Evolutionary conservation across 53 echinoderm and acorn worm species (phyloP).

Genomic region (Arbacia lixula): DNA sequence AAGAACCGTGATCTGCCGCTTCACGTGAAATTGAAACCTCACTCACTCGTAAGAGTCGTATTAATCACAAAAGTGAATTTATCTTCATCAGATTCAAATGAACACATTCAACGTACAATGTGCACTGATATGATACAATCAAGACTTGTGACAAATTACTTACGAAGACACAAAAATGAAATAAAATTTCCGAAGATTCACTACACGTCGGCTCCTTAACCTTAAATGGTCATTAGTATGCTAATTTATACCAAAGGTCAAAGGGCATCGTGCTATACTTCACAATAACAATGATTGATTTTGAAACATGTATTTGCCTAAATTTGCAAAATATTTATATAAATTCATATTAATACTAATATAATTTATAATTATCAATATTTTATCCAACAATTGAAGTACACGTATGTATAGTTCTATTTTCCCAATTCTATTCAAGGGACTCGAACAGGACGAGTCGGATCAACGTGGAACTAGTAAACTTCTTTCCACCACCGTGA

Average conservation of each 20-base stretch:
- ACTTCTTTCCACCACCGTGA: too few relatives aligned
- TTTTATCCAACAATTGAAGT: background rate
- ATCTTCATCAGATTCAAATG: too few relatives aligned
- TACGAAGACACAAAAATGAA: too few relatives aligned
- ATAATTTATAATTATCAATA: background rate
- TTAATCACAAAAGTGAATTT: too few relatives aligned
- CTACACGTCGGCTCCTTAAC: background rate
- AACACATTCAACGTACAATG: too few relatives aligned
- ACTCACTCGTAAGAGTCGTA: too few relatives aligned
- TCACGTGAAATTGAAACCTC: too few relatives aligned
- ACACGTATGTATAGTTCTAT: background rate
- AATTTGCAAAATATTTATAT: background rate
- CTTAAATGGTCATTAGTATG: slow-evolving; percentile 23
- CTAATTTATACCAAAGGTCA: slow-evolving; percentile 24
- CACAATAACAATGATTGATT: background rate
- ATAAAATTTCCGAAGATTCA: too few relatives aligned
- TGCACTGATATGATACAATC: too few relatives aligned
- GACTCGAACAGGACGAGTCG: background rate
- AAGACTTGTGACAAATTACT: too few relatives aligned
- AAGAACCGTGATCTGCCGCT: too few relatives aligned
- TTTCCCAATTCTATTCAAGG: background rate
- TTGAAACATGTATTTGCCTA: background rate
- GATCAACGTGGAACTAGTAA: slow-evolving; percentile 29
- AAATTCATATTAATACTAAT: background rate
- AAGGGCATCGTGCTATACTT: background rate